phyloP scores from a whole-genome alignment of 2,113 vertebrate genomes.

The Verasper variegatus region DNA sequence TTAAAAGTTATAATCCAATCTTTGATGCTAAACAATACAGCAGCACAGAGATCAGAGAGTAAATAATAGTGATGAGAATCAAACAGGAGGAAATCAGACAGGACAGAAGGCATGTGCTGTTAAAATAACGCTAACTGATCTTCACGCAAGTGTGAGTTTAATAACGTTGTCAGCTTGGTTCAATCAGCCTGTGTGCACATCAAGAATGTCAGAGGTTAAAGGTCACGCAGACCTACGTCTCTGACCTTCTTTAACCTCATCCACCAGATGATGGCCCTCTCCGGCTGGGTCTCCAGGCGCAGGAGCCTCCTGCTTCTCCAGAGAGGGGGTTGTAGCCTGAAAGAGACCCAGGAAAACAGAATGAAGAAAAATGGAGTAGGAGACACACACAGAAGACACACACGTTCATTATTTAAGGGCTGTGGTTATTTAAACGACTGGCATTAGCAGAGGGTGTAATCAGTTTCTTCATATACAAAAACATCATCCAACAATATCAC shows the following conservation, averaged over 20 bases:
- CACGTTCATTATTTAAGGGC: not conserved
- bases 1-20: not conserved
- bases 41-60: not conserved
- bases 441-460: too few species aligned
- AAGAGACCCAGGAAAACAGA: constrained; percentile 34
- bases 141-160: not conserved
- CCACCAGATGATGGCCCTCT: constrained; percentile 90
- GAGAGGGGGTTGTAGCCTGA: constrained; percentile 92
- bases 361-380: not conserved
- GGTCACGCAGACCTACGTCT: constrained; percentile 43
- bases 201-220: constrained; percentile 54
- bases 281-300: constrained; percentile 91
- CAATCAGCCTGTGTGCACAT: constrained; percentile 43
- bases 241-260: constrained; percentile 88
- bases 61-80: not conserved
- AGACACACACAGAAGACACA: not conserved
- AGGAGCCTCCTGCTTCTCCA: constrained; percentile 90
- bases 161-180: constrained; percentile 63
- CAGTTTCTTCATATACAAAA: too few species aligned
- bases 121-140: constrained; percentile 1
- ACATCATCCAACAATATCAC: too few species aligned
- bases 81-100: not conserved
- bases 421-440: not conserved
- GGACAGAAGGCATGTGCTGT: not conserved
- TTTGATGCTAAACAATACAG: not conserved